A percentile compares a stretch with the other conserved stretches of the same genome.
phyloP scores from a whole-genome alignment of 1,140 invertebrate genomes.

The Magallana gigas region DNA sequence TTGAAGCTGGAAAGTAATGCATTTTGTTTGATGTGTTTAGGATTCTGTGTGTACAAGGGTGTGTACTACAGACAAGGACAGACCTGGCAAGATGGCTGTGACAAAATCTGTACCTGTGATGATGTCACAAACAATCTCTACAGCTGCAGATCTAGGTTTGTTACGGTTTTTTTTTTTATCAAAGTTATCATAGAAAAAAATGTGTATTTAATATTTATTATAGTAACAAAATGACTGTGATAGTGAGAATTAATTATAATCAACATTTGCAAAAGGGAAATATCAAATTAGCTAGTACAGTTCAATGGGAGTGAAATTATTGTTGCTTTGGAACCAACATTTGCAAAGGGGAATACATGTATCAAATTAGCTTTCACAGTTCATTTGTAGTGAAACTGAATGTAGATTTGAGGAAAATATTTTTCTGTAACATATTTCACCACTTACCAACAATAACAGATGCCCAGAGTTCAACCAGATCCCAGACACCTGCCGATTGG shows the following conservation, averaged over 20 bases:
- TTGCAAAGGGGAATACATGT: no score
- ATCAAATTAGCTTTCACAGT: not conserved
- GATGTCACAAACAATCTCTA: constrained; percentile 58
- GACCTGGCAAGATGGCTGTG: constrained; percentile 60
- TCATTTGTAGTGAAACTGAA: not conserved
- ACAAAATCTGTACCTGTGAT: constrained; percentile 62
- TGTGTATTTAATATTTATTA: no score
- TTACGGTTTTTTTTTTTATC: not conserved
- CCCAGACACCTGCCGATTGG: constrained; percentile 56
- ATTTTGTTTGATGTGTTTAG: constrained; percentile 41
- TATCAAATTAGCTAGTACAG: not conserved
- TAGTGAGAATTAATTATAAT: not conserved
- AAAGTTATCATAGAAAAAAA: not conserved
- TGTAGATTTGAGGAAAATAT: not conserved
- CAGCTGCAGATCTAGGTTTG: constrained; percentile 55
- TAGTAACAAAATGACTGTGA: not conserved
- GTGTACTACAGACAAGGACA: constrained; percentile 59
- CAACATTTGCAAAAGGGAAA: not conserved
- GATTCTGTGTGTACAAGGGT: constrained; percentile 59
- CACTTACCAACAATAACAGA: constrained; percentile 46
- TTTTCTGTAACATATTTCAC: not conserved
- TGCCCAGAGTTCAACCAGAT: constrained; percentile 64
- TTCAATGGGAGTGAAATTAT: not conserved
- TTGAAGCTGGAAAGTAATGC: no score
- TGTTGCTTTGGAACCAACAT: no score